Evolutionary conservation across 2,797 vertebrate genomes (phyloP).

Genomic region (Adelosebastes latens): DNA sequence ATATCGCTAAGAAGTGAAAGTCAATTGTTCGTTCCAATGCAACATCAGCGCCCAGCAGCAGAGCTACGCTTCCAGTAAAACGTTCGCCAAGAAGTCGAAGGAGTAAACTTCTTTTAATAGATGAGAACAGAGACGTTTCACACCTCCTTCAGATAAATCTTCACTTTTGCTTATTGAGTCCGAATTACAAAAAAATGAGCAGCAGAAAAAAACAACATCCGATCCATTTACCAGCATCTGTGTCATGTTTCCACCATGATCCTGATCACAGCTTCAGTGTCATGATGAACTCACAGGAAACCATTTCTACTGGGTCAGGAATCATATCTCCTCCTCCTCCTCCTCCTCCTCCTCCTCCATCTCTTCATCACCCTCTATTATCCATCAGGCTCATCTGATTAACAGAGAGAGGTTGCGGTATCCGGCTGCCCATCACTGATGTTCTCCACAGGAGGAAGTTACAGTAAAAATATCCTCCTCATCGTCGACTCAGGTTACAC

Average conservation of each 20-base stretch:
- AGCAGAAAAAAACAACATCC: not conserved
- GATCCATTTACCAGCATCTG: not conserved
- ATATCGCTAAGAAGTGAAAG: too few species aligned
- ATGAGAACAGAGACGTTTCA: not conserved
- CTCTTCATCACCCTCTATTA: slow-evolving; percentile 21
- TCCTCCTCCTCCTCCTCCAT: too few species aligned
- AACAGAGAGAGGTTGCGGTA: not conserved
- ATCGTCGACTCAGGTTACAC: not conserved
- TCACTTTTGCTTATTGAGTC: not conserved
- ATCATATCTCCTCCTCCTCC: not conserved
- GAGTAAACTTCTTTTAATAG: not conserved
- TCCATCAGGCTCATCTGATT: slow-evolving; percentile 35
- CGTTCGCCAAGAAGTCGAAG: too few species aligned
- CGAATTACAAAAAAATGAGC: not conserved
- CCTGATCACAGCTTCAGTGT: not conserved
- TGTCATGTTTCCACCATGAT: not conserved
- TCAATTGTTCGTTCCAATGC: too few species aligned
- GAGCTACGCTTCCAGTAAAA: too few species aligned
- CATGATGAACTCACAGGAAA: slow-evolving; percentile 6
- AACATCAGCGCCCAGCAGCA: too few species aligned
- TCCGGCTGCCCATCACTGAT: not conserved
- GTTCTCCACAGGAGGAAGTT: slow-evolving; percentile 11
- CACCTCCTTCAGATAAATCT: not conserved
- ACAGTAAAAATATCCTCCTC: not conserved
- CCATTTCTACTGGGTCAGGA: slow-evolving; percentile 13